Evolutionary conservation across 53 echinoderm and acorn worm species (phyloP).

Genomic region (Stichopus horrens): DNA sequence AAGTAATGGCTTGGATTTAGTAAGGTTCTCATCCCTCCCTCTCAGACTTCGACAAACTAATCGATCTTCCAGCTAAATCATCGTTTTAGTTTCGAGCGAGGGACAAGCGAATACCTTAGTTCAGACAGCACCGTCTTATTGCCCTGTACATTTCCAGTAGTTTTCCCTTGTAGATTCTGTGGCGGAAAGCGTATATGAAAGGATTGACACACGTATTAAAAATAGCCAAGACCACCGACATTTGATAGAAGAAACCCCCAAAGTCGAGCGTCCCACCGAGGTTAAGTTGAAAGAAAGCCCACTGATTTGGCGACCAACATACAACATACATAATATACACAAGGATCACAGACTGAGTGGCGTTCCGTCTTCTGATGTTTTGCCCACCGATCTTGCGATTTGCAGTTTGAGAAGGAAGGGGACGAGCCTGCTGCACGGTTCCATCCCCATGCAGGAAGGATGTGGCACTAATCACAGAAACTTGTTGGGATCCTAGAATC

Average conservation of each 20-base stretch:
- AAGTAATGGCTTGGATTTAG: no score
- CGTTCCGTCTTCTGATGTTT: slow-evolving; percentile 49
- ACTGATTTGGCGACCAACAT: slow-evolving; percentile 82
- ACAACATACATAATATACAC: slow-evolving; percentile 70
- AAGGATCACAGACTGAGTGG: slow-evolving; percentile 63
- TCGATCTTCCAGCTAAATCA: no score
- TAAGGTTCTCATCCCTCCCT: no score
- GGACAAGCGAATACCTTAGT: no score
- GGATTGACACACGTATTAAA: slow-evolving; percentile 70
- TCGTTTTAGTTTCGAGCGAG: no score
- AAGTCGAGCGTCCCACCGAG: slow-evolving; percentile 58
- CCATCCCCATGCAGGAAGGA: background rate
- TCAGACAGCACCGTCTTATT: background rate
- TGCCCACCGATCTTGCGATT: background rate
- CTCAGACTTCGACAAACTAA: no score
- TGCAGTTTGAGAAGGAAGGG: background rate
- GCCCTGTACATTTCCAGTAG: background rate
- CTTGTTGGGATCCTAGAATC: background rate
- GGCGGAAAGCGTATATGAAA: slow-evolving; percentile 62
- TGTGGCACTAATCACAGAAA: background rate
- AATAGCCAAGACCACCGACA: slow-evolving; percentile 62
- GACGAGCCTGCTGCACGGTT: background rate
- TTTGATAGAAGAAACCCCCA: slow-evolving; percentile 49
- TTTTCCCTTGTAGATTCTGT: slow-evolving; percentile 14
- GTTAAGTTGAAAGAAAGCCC: slow-evolving; percentile 68